Percentiles rank a stretch among this genome's conserved stretches.
phyloP scores from a whole-genome alignment of 2,888 invertebrate species.

The Norana najaformis region DNA sequence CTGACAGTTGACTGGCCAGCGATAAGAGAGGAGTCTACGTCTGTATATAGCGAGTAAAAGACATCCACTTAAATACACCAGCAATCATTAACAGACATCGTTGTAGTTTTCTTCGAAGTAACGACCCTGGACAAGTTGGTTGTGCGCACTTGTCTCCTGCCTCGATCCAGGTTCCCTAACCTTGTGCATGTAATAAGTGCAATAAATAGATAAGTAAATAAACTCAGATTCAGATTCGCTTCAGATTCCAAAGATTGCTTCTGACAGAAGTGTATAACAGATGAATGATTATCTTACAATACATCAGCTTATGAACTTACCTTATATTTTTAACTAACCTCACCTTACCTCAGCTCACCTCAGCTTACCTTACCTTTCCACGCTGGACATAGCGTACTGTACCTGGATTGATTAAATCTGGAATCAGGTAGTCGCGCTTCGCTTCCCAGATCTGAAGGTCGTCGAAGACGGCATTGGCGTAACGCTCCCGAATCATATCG shows the following conservation, averaged over 20 bases:
- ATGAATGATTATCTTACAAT: background rate
- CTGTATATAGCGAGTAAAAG: background rate
- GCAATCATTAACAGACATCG: background rate
- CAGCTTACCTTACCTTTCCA: no score
- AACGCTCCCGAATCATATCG: conserved; percentile 48
- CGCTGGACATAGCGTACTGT: background rate
- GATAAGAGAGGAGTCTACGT: background rate
- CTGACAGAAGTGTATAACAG: background rate
- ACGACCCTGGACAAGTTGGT: background rate
- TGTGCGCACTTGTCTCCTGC: background rate
- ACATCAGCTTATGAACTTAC: no score
- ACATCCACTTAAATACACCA: background rate
- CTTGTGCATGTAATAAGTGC: no score
- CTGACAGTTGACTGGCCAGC: conserved; percentile 9
- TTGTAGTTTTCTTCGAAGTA: background rate
- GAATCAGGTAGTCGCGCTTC: conserved; percentile 44
- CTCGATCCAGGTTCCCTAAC: background rate
- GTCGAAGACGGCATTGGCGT: conserved; percentile 51
- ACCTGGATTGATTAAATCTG: conserved; percentile 17
- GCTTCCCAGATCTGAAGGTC: conserved; percentile 49
- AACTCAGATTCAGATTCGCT: background rate
- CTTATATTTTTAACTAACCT: background rate
- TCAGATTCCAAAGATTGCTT: background rate
- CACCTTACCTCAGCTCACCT: no score
- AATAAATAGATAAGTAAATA: background rate